Evolutionary conservation across 2,113 vertebrate species (phyloP).

Genomic region (Bufo gargarizans): DNA sequence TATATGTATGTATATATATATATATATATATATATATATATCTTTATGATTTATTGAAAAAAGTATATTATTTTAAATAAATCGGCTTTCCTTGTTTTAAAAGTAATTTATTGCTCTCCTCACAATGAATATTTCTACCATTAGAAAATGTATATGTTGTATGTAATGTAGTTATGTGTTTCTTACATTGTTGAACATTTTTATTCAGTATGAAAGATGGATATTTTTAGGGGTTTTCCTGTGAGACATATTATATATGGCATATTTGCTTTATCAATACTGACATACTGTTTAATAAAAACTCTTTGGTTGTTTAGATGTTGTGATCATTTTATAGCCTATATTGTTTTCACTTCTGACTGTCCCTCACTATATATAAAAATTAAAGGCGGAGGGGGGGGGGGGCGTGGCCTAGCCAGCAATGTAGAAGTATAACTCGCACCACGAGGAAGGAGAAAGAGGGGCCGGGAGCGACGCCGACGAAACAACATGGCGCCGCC

Average conservation of each 20-base stretch:
- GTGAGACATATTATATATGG: slow-evolving; percentile 4
- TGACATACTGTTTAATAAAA: slow-evolving; percentile 44
- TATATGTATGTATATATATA: slow-evolving; percentile 8
- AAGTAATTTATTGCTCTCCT: slow-evolving; percentile 24
- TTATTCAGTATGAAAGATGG: not conserved
- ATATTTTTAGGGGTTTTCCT: slow-evolving; percentile 4
- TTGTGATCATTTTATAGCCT: not conserved
- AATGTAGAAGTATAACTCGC: too few species aligned
- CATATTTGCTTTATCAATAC: slow-evolving; percentile 23
- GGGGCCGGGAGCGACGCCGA: too few species aligned
- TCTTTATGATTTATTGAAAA: slow-evolving; percentile 5
- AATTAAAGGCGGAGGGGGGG: too few species aligned
- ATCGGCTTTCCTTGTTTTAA: not conserved
- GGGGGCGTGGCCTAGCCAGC: too few species aligned
- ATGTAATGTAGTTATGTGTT: slow-evolving; percentile 1
- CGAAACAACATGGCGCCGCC: too few species aligned
- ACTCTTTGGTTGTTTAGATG: not conserved
- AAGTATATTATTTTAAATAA: slow-evolving; percentile 16
- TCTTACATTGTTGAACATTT: not conserved
- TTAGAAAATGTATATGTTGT: slow-evolving; percentile 3
- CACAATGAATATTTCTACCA: not conserved
- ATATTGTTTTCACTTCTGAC: too few species aligned
- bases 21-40: slow-evolving; percentile 24
- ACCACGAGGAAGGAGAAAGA: too few species aligned
- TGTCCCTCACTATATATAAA: too few species aligned